These are phyloP conservation scores for Clivina fossor DNA, from an alignment of 2,888 invertebrate genomes.

Conservation along the genomic window DNA sequence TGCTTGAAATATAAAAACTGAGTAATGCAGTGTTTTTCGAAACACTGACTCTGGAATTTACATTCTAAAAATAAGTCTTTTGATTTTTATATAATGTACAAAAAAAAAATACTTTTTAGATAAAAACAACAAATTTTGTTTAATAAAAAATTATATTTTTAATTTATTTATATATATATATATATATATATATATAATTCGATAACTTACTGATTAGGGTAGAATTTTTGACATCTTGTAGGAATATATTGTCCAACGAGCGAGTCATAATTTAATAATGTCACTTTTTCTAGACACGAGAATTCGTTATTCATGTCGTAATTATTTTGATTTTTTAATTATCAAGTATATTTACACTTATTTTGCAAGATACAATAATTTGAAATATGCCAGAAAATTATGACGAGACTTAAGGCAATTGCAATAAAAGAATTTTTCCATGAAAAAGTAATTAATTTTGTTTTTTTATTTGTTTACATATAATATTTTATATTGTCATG, in stretches of 20 bases:
- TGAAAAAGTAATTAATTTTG: conserved; percentile 17
- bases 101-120: too few species aligned
- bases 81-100: too few species aligned
- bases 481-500: too few species aligned
- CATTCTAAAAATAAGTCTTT: too few species aligned
- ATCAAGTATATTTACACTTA: background rate
- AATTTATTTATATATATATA: background rate
- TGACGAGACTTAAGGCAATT: background rate
- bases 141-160: too few species aligned
- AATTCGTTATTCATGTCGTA: too few species aligned
- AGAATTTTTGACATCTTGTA: too few species aligned
- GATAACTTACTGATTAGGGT: conserved; percentile 7
- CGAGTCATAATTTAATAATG: background rate
- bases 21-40: too few species aligned
- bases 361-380: conserved; percentile 6
- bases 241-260: conserved; percentile 8
- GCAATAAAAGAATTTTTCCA: conserved; percentile 4
- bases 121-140: too few species aligned
- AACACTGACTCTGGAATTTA: too few species aligned
- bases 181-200: background rate
- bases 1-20: too few species aligned
- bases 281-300: conserved; percentile 10
- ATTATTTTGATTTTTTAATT: background rate
- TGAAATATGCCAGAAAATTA: conserved; percentile 16
- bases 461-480: conserved; percentile 11